Base-by-base conservation (phyloP, 2,888 invertebrate species). In the Phoenoteleia sp. region DNA sequence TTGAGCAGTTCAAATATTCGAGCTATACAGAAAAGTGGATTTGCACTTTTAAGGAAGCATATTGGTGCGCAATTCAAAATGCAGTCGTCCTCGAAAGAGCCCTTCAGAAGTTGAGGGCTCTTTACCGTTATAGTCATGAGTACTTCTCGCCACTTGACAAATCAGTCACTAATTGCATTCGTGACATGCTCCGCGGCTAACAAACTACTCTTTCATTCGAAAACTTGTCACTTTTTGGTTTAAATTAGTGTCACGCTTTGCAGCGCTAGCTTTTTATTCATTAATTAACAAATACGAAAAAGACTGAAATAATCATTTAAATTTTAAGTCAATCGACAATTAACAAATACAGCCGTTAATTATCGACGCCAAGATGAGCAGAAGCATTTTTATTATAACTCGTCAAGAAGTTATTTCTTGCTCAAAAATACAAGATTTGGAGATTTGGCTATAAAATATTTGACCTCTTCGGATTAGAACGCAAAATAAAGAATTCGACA, bases 161-260 rank as follows among this genome's bases (percentile, higher is more conserved):
- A 93, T 93, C 92, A 91, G 88, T 93, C 93, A 93, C 93, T 93
- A 93, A 93, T 93, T 93, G 93, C 92, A 90, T 93, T 93, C 93
- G 93, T 93, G 93, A 93, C 92, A 92, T 90, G 91, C 91, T 88
- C 92, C 91, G 89, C 88, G 90, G 91, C 91, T 91, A 92, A 92
- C 93, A 91, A 92, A 91, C 89, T 87, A 86, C 90, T 89, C 88
- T 89, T 91, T 92, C 91, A 71, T 86, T 88, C 80, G 80, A 67
- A 89, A 88, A 85, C 84, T 82, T 69, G 71, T 81, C 21, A 79
- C 67, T 64, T 72, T 74, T 81, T 76, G 25, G 71, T 58, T 49
- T 9, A 76, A 71, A 75, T 66, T 62, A 56, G 64, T 58, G 42
- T 54, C 25, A 15, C 75, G 19, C 49, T 67, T 66, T 67, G 60